Conservation (phyloP, 2,113 vertebrate species). For the Corythornis cristatus region DNA sequence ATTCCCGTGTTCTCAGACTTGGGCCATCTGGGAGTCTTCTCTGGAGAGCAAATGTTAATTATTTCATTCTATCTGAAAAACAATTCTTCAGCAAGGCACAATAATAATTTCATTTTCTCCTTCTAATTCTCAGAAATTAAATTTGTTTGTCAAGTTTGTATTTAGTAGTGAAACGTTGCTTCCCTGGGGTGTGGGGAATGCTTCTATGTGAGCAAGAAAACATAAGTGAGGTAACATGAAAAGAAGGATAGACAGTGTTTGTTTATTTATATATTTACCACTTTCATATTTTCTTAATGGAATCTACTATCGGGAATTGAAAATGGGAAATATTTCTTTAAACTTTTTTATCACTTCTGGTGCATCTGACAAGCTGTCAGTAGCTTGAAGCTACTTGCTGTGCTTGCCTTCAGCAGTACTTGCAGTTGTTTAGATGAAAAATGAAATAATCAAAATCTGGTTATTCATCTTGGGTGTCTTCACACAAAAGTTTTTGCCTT, state of each 20-base stretch:
- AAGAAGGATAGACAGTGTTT: not conserved
- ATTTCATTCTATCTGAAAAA: not conserved
- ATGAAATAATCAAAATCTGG: not conserved
- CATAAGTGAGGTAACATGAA: not conserved
- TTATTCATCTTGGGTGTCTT: not conserved
- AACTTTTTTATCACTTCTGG: not conserved
- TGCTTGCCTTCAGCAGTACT: not conserved
- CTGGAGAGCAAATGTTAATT: not conserved
- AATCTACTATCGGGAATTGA: not conserved
- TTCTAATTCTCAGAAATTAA: not conserved
- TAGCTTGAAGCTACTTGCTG: not conserved
- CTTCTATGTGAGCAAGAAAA: not conserved
- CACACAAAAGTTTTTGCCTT: not conserved
- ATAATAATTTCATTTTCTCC: not conserved
- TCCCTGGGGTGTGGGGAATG: not conserved
- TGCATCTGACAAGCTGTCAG: not conserved
- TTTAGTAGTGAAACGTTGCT: not conserved
- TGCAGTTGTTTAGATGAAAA: not conserved
- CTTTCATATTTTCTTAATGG: not conserved
- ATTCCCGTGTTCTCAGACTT: not conserved
- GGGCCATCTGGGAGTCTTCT: not conserved
- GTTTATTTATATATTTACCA: not conserved
- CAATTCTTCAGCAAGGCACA: not conserved
- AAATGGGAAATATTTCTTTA: not conserved
- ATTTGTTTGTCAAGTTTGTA: not conserved